phyloP scores from a whole-genome alignment of 2,888 invertebrate genomes.

The Abrostola tripartita region DNA sequence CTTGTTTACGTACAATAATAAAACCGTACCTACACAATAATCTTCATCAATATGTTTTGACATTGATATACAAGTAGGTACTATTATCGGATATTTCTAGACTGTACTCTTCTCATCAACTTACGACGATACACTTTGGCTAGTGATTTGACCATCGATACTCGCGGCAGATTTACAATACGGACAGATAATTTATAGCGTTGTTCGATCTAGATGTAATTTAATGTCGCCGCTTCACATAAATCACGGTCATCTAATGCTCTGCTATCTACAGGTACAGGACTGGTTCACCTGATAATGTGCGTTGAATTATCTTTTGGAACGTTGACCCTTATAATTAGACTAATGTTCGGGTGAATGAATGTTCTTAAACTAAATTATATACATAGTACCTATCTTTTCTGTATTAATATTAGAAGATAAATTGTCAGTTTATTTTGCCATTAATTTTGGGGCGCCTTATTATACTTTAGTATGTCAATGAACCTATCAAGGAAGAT shows the following conservation, averaged over 20 bases:
- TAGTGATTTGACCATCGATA: constrained; percentile 83
- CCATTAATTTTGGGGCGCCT: background rate
- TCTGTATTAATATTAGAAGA: constrained; percentile 6
- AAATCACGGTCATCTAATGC: constrained; percentile 84
- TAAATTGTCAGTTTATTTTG: constrained; percentile 12
- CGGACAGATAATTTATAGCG: constrained; percentile 83
- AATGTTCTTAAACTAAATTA: constrained; percentile 10
- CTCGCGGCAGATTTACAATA: constrained; percentile 86
- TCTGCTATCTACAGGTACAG: constrained; percentile 76
- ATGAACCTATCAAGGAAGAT: constrained; percentile 1
- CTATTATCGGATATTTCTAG: constrained; percentile 38
- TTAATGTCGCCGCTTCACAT: constrained; percentile 85
- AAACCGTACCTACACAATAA: constrained; percentile 12
- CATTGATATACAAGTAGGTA: constrained; percentile 32
- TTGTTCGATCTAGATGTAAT: constrained; percentile 87
- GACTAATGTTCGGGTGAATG: constrained; percentile 48
- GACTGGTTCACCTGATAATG: constrained; percentile 77
- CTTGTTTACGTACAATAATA: background rate
- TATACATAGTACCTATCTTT: background rate
- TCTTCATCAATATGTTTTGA: constrained; percentile 22
- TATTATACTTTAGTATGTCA: background rate
- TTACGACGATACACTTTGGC: constrained; percentile 49
- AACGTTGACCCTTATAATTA: constrained; percentile 70
- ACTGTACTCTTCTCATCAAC: constrained; percentile 48
- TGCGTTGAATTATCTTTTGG: constrained; percentile 64